Percentiles rank a stretch among this genome's conserved stretches.
These are phyloP conservation scores for Girardinichthys multiradiatus DNA, from an alignment of 2,113 vertebrate species.

Conservation along the genomic window DNA sequence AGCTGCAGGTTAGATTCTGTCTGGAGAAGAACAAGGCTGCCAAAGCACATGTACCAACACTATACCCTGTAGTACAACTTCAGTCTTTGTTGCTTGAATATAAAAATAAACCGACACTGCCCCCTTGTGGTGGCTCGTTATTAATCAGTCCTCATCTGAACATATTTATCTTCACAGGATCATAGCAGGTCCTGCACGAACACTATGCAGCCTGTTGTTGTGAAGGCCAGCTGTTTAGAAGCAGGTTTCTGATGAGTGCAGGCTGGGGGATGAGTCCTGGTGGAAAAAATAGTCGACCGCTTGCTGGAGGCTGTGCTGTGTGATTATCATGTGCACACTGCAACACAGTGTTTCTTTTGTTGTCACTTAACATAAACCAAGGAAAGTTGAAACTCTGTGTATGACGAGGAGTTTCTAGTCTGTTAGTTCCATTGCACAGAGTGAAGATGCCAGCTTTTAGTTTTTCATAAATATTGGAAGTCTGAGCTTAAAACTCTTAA, in stretches of 20 bases:
- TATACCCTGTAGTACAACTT: background rate
- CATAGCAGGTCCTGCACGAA: background rate
- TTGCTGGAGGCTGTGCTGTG: conserved; percentile 51
- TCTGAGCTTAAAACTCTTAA: background rate
- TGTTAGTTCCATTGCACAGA: background rate
- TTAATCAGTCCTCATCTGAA: background rate
- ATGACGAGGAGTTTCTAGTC: background rate
- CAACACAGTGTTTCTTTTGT: conserved; percentile 67
- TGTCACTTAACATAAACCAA: conserved; percentile 32
- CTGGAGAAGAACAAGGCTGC: background rate
- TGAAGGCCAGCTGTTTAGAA: background rate
- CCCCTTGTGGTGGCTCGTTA: conserved; percentile 48
- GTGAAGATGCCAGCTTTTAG: background rate
- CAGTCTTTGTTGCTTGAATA: background rate
- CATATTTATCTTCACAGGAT: background rate
- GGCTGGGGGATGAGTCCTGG: conserved; percentile 2
- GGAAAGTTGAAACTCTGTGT: conserved; percentile 8
- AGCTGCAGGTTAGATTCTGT: conserved; percentile 43
- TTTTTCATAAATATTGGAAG: too few species aligned
- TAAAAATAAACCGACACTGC: conserved; percentile 23
- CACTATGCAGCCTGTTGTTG: background rate
- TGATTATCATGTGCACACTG: conserved; percentile 68
- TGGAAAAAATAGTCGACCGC: conserved; percentile 4
- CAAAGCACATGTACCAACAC: conserved; percentile 22
- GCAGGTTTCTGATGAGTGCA: background rate